Percentiles rank a stretch among this genome's conserved stretches.
phyloP scores from a whole-genome alignment of 2,113 vertebrate species.

The Hydropotes inermis region DNA sequence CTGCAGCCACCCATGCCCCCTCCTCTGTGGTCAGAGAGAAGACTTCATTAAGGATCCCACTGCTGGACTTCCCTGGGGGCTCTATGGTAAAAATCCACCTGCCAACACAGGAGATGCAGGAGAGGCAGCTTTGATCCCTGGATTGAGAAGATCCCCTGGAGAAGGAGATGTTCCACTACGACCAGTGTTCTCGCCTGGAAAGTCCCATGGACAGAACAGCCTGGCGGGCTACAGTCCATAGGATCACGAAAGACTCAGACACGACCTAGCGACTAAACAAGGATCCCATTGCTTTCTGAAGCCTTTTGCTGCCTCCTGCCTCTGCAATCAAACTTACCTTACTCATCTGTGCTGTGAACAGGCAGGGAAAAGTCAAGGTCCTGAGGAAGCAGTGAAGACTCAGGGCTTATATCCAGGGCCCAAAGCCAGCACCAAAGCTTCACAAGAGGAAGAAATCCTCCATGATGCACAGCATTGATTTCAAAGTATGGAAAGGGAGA shows the following conservation, averaged over 20 bases:
- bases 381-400: not conserved
- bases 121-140: not conserved
- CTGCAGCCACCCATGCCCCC: not conserved
- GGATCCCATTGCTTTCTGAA: rapidly evolving
- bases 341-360: rapidly evolving
- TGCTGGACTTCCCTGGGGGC: not conserved
- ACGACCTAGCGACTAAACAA: not conserved
- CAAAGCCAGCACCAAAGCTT: not conserved
- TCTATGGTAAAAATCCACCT: not conserved
- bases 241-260: not conserved
- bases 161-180: not conserved
- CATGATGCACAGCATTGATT: rapidly evolving
- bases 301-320: not conserved
- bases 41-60: rapidly evolving
- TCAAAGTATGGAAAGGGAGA: not conserved
- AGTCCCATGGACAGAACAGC: not conserved
- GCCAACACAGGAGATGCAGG: not conserved
- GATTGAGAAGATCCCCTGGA: not conserved
- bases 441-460: not conserved
- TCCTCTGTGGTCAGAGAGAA: not conserved
- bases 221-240: not conserved
- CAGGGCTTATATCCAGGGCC: not conserved
- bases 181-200: not conserved
- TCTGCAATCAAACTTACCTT: not conserved
- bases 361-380: not conserved